Evolutionary conservation across 2,888 invertebrate species (phyloP).

Genomic region (Masnerella sp.): DNA sequence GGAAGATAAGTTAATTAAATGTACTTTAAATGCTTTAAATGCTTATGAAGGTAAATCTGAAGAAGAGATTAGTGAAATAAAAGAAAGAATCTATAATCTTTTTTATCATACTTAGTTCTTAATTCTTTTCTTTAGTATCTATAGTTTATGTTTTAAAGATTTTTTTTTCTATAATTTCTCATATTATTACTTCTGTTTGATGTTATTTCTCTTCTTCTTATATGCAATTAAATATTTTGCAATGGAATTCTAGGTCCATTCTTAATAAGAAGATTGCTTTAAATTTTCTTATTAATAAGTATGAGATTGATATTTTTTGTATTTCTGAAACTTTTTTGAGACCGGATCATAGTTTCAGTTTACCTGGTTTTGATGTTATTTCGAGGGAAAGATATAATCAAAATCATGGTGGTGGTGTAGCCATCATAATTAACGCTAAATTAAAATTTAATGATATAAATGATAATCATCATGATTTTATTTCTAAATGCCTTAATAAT

Average conservation of each 20-base stretch:
- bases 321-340: constrained; percentile 17
- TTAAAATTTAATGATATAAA: constrained; percentile 16
- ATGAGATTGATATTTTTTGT: constrained; percentile 6
- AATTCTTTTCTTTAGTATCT: background rate
- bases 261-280: constrained; percentile 5
- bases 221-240: constrained; percentile 8
- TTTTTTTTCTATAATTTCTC: no score
- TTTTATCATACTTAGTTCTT: no score
- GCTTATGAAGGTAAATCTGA: no score
- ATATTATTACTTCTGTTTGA: no score
- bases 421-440: constrained; percentile 3
- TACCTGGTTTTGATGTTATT: background rate
- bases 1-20: no score
- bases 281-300: background rate
- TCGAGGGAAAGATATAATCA: background rate
- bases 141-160: no score
- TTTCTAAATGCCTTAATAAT: background rate
- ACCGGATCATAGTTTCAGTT: background rate
- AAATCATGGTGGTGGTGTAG: constrained; percentile 23
- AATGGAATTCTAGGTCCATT: constrained; percentile 20
- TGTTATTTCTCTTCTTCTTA: background rate
- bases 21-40: no score
- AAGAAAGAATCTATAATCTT: no score
- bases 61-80: no score
- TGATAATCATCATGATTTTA: background rate